Base-by-base conservation (phyloP, 2,888 invertebrate species). In the Lithophane semibrunnea region DNA sequence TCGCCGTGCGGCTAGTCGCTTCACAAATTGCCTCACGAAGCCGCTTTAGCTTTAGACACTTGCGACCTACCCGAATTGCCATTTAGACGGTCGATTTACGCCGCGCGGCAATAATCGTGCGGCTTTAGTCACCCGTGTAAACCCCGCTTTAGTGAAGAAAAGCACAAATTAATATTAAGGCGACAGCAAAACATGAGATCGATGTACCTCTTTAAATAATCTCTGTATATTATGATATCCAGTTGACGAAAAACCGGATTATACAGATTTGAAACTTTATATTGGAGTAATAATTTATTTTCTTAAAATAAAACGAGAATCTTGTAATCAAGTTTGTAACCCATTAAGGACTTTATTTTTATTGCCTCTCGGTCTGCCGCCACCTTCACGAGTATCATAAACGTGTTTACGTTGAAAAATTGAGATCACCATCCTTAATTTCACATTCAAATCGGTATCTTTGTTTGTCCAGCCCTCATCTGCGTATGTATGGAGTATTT, bases 371-470 rank as follows among this genome's bases (percentile, higher is more conserved):
- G 56, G 88, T 88, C 83, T 89, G 86, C 82, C 79, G 76, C 87
- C 85, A 78, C 77, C 90, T 89, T 87, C 75, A 83, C 69, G 49
- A 89, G 77, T 82, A 88, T 88, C 85, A 86, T 88, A 91, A 92
- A 91, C 88, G 88, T 93, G 93, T 94, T 94, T 93, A 90, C 92
- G 88, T 94, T 92, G 88, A 91, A 93, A 93, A 92, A 95, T 93
- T 90, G 91, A 94, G 93, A 95, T 93, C 93, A 91, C 88, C 92
- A 91, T 92, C 89, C 92, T 89, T 89, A 90, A 94, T 95, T 94
- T 95, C 87, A 95, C 92, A 95, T 96, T 95, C 92, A 95, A 95
- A 96, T 95, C 83, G 79, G 90, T 92, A 91, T 93, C 93, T 95
- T 94, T 95, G 95, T 95, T 95, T 95, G 93, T 94, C 91, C 92